Evolutionary conservation across 2,888 invertebrate genomes (phyloP).

Genomic region (Aradus depressus): DNA sequence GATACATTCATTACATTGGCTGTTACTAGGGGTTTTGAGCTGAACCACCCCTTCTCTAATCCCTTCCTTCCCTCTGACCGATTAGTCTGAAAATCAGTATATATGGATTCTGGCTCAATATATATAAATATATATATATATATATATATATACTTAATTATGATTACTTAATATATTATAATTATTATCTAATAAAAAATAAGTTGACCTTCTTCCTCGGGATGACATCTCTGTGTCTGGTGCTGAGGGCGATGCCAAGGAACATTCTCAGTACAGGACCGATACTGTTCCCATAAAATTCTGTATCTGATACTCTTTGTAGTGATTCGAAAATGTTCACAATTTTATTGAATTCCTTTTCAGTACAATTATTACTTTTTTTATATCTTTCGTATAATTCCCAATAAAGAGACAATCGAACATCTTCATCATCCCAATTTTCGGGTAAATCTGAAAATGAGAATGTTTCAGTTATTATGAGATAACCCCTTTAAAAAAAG

Average conservation of each 20-base stretch:
- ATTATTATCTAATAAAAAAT: too few species aligned
- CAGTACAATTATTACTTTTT: neutral
- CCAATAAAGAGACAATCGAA: neutral
- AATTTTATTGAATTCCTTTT: neutral
- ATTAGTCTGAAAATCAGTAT: too few species aligned
- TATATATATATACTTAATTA: too few species aligned
- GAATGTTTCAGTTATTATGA: neutral
- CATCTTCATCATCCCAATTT: slow-evolving; percentile 8
- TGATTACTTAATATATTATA: too few species aligned
- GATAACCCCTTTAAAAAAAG: neutral
- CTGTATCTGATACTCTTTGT: neutral
- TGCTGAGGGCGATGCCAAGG: neutral
- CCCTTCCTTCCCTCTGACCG: too few species aligned
- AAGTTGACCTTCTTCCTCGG: too few species aligned
- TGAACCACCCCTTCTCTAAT: too few species aligned
- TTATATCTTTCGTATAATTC: neutral
- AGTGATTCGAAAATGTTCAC: neutral
- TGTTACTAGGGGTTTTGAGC: too few species aligned
- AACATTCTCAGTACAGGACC: slow-evolving; percentile 4
- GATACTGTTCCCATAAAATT: slow-evolving; percentile 3
- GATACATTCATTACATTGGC: too few species aligned
- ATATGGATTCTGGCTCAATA: too few species aligned
- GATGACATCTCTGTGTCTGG: too few species aligned
- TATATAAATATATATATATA: too few species aligned
- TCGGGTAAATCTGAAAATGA: slow-evolving; percentile 2